Percentiles rank a stretch among this genome's conserved stretches.
Conservation (phyloP, 2,888 invertebrate species). For the Terebella lapidaria region DNA sequence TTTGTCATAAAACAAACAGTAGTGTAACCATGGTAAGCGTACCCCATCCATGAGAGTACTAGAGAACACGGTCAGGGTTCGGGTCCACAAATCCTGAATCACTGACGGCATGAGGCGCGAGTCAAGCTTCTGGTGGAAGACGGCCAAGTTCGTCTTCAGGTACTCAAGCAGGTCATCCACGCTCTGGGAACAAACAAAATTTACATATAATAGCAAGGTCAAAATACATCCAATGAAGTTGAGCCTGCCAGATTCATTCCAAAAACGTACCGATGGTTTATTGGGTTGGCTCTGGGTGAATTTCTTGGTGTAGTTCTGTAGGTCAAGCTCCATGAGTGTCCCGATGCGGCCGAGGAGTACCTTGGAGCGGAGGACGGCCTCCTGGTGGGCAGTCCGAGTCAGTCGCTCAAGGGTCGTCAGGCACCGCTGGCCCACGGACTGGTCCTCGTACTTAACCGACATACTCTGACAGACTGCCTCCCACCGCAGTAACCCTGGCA, state of each 20-base stretch:
- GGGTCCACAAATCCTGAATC: conserved; percentile 37
- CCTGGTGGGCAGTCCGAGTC: conserved; percentile 28
- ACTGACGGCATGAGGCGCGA: conserved; percentile 36
- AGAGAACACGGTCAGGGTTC: conserved; percentile 28
- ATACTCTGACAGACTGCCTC: conserved; percentile 28
- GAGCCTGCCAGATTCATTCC: too few species aligned
- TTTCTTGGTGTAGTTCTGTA: conserved; percentile 32
- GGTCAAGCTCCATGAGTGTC: conserved; percentile 38
- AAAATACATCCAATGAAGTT: too few species aligned
- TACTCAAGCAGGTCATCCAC: conserved; percentile 39
- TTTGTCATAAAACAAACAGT: too few species aligned
- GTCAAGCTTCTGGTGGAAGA: conserved; percentile 36
- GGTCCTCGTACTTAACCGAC: conserved; percentile 33
- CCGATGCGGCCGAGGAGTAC: conserved; percentile 33
- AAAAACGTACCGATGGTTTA: conserved; percentile 33
- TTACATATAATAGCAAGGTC: background rate
- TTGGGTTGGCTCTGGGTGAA: conserved; percentile 34
- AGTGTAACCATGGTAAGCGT: too few species aligned
- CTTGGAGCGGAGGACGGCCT: conserved; percentile 33
- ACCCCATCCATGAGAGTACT: conserved; percentile 36
- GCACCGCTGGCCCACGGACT: conserved; percentile 32
- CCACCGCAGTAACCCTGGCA: conserved; percentile 37
- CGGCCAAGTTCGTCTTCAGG: conserved; percentile 36
- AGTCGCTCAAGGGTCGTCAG: conserved; percentile 28
- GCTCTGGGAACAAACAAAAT: conserved; percentile 26